These are phyloP conservation scores for Caenorhabditis wallacei DNA, from an alignment of 2,888 invertebrate genomes.

Conservation along the genomic window DNA sequence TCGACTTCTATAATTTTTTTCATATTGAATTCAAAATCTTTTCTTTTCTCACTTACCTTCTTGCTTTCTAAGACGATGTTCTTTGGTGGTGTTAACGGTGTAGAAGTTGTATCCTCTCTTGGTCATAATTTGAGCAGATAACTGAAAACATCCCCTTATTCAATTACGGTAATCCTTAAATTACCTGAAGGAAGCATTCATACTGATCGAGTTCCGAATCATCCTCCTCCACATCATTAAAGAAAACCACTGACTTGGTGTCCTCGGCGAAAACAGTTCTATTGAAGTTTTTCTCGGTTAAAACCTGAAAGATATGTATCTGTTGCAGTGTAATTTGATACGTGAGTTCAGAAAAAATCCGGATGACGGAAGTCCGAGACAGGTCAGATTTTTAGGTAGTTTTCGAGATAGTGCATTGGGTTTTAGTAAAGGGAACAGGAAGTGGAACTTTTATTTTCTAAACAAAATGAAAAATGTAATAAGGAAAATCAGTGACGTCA, in stretches of 20 bases:
- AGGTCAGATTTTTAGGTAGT: constrained; percentile 21
- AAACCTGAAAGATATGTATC: constrained; percentile 63
- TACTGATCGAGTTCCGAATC: constrained; percentile 83
- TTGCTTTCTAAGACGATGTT: constrained; percentile 80
- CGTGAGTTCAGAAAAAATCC: background rate
- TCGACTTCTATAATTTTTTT: constrained; percentile 78
- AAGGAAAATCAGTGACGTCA: background rate
- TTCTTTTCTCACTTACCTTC: constrained; percentile 75
- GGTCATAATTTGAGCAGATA: constrained; percentile 83
- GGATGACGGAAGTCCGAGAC: constrained; percentile 14
- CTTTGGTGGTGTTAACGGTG: constrained; percentile 83
- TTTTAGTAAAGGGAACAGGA: too few species aligned
- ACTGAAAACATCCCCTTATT: constrained; percentile 65
- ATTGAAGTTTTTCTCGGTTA: constrained; percentile 83
- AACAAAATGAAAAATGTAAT: too few species aligned
- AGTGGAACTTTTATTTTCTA: too few species aligned
- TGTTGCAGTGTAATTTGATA: constrained; percentile 29
- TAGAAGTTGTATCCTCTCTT: constrained; percentile 83
- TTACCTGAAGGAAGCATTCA: constrained; percentile 83
- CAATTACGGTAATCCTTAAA: background rate
- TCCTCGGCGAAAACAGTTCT: constrained; percentile 83
- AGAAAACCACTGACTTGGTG: constrained; percentile 83
- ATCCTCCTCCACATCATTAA: constrained; percentile 83
- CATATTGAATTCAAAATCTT: background rate
- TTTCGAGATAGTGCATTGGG: background rate